These are phyloP conservation scores for Phaonia tiefii DNA, from an alignment of 2,888 invertebrate genomes.

Conservation along the genomic window DNA sequence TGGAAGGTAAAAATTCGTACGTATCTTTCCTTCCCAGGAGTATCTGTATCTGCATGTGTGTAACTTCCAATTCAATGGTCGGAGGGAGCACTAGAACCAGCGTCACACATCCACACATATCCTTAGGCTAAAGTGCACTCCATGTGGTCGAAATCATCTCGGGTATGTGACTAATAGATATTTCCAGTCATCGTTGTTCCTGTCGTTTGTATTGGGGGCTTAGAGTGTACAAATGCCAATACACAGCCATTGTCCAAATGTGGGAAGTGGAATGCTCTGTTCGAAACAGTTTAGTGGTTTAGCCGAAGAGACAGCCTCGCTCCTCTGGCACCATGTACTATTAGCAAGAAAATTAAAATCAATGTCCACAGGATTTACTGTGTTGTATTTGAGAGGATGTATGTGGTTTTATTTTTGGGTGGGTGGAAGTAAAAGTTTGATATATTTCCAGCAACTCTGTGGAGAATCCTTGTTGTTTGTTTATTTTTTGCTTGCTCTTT, in stretches of 20 bases:
- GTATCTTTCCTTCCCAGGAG: not conserved
- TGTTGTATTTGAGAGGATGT: too few relatives aligned
- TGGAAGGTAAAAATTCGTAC: not conserved
- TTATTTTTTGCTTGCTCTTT: not conserved
- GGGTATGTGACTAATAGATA: slow-evolving; percentile 1
- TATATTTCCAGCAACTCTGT: not conserved
- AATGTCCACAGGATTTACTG: slow-evolving; percentile 47
- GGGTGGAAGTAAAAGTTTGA: too few relatives aligned
- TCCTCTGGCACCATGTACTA: slow-evolving; percentile 50
- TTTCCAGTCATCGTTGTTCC: slow-evolving; percentile 23
- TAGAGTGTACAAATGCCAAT: slow-evolving; percentile 37
- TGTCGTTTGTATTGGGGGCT: slow-evolving; percentile 25
- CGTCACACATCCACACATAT: slow-evolving; percentile 4
- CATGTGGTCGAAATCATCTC: not conserved
- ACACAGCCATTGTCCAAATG: slow-evolving; percentile 46
- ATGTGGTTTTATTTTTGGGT: too few relatives aligned
- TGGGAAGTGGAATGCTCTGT: slow-evolving; percentile 35
- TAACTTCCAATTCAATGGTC: not conserved
- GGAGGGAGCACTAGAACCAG: slow-evolving; percentile 18
- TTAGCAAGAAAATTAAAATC: slow-evolving; percentile 58
- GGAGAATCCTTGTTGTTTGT: slow-evolving; percentile 7
- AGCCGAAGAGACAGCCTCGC: not conserved
- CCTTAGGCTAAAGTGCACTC: not conserved
- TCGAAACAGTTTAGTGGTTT: slow-evolving; percentile 3
- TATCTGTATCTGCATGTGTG: not conserved